These are phyloP conservation scores for Scaptomyza montana DNA, from an alignment of 1,140 invertebrate species.

Conservation along the genomic window DNA sequence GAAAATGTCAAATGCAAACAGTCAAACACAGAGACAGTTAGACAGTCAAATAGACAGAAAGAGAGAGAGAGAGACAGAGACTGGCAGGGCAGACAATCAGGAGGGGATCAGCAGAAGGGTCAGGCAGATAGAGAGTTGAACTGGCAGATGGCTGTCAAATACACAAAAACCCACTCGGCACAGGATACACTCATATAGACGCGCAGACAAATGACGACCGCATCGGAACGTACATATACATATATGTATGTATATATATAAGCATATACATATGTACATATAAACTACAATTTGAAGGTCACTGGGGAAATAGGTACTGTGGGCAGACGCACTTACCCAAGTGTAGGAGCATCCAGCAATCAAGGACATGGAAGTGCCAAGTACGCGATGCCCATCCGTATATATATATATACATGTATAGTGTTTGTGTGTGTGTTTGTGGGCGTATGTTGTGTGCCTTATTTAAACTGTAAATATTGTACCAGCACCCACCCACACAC, in stretches of 20 bases:
- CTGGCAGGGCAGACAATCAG: constrained; percentile 1
- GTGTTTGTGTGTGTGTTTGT: constrained; percentile 8
- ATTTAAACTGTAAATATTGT: constrained; percentile 47
- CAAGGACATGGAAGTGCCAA: constrained; percentile 47
- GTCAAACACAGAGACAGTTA: constrained; percentile 49
- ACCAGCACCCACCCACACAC: constrained; percentile 12
- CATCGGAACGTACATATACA: constrained; percentile 30
- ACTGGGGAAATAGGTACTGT: constrained; percentile 42
- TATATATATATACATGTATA: neutral
- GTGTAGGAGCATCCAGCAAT: constrained; percentile 42
- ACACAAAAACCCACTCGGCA: constrained; percentile 28
- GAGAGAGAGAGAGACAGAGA: too few species aligned
- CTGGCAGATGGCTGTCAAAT: constrained; percentile 51
- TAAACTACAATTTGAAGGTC: constrained; percentile 50
- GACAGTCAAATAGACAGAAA: constrained; percentile 16
- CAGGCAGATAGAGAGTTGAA: constrained; percentile 34
- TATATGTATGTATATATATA: neutral
- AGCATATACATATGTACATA: neutral
- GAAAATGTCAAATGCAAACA: constrained; percentile 81
- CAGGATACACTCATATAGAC: constrained; percentile 37
- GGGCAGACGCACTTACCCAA: constrained; percentile 31
- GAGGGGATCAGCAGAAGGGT: neutral
- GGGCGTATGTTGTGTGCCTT: constrained; percentile 6
- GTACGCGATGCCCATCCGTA: neutral
- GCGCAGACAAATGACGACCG: constrained; percentile 26